Percentiles rank a stretch among this genome's conserved stretches.
phyloP scores from a whole-genome alignment of 1,140 invertebrate species.

The Aphelinus atriplicis region DNA sequence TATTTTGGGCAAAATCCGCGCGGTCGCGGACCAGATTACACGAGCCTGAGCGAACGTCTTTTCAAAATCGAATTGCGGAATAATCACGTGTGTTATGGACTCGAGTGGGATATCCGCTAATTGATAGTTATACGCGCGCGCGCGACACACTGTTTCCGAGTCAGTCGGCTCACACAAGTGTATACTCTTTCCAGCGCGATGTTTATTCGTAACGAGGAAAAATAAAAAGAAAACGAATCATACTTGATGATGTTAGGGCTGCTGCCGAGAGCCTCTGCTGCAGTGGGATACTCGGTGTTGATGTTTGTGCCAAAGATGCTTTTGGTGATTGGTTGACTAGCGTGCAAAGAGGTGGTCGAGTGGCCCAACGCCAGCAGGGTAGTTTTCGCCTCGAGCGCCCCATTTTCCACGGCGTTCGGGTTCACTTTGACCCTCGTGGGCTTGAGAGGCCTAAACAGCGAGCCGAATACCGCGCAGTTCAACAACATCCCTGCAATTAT shows the following conservation, averaged over 20 bases:
- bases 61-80: no score
- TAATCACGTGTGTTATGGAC: no score
- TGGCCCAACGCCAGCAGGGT: constrained; percentile 52
- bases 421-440: constrained; percentile 70
- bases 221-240: neutral
- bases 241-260: constrained; percentile 64
- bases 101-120: no score
- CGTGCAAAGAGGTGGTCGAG: constrained; percentile 58
- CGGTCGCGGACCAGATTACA: no score
- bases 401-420: constrained; percentile 57
- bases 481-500: constrained; percentile 71
- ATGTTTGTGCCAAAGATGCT: constrained; percentile 72
- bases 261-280: constrained; percentile 74
- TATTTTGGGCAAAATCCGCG: no score
- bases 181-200: no score
- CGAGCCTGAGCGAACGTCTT: no score
- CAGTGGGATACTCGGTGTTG: constrained; percentile 79
- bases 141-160: no score
- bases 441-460: constrained; percentile 82
- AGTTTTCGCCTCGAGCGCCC: constrained; percentile 50
- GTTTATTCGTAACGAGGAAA: no score
- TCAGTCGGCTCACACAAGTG: no score
- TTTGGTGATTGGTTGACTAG: constrained; percentile 49
- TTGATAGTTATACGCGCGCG: no score
- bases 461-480: constrained; percentile 81